These are phyloP conservation scores for Anarsia innoxiella DNA, from an alignment of 2,888 invertebrate genomes.

Conservation along the genomic window DNA sequence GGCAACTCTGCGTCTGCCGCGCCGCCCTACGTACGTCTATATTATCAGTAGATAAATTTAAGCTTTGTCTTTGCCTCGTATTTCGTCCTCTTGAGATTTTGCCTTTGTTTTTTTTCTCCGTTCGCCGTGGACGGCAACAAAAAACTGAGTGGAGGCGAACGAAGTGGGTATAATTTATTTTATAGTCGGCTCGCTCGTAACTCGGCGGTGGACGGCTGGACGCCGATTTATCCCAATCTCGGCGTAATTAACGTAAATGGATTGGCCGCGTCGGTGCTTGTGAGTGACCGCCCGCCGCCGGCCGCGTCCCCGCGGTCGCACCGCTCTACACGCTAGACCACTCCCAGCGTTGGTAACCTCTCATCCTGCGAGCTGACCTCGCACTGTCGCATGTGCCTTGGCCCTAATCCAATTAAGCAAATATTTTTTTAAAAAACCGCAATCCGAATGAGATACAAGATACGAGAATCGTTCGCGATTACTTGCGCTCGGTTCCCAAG, in stretches of 20 bases:
- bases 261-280: constrained; percentile 62
- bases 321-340: constrained; percentile 33
- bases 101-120: constrained; percentile 62
- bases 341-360: constrained; percentile 39
- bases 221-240: constrained; percentile 73
- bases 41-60: constrained; percentile 76
- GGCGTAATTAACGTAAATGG: constrained; percentile 74
- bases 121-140: constrained; percentile 62
- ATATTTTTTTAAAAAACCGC: constrained; percentile 53
- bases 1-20: constrained; percentile 52
- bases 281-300: constrained; percentile 43
- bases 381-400: constrained; percentile 11
- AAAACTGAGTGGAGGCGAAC: constrained; percentile 73
- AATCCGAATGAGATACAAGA: constrained; percentile 51
- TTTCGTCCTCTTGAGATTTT: constrained; percentile 71
- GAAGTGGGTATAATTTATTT: constrained; percentile 76
- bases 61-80: constrained; percentile 75
- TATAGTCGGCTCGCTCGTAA: constrained; percentile 74
- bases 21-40: constrained; percentile 62
- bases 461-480: constrained; percentile 55
- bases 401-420: constrained; percentile 52
- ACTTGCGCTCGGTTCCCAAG: constrained; percentile 53
- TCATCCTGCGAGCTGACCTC: no score
- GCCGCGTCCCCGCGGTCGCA: no score
- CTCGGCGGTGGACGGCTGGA: constrained; percentile 72